Base-by-base conservation (phyloP, 1,140 invertebrate genomes). In the Saccostrea echinata region DNA sequence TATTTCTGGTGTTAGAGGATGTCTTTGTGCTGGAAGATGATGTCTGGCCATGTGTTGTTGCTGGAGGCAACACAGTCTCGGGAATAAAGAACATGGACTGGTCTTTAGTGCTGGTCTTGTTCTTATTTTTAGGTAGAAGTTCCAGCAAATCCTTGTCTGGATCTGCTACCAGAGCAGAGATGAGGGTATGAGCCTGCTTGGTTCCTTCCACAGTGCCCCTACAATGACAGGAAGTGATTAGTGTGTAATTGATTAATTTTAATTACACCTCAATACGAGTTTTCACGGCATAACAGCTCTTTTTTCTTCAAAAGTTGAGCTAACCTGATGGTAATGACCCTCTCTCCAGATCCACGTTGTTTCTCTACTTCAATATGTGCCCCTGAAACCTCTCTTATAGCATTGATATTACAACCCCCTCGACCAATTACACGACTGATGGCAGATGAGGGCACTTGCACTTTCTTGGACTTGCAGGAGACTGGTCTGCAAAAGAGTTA, bases 311-410 rank as follows among this genome's bases (percentile, higher is more conserved):
- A 3, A 21, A 61, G 55, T n/a, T 61, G 18, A 33, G 95, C 96
- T 96, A 94, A 97, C 97, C 98, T 98, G 91, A 99, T 99, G 18
- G 98, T 98, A 88, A 99, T 98, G 91, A 97, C 97, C 92, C 98
- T 96, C 95, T 99, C 98, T 51, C 97, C 97, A 95, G 98, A 97
- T 16, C 97, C 97, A 96, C 99, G 99, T 95, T 98, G 98, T 94
- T 99, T 99, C 94, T 99, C 98, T 1, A 99, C 98, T 95, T 99
- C 98, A 93, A 99, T 99, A 93, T 99, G 98, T 6, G 98, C 98
- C 84, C 98, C 98, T 21, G 98, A 99, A 33, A 98, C 97, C 88
- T 97, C 97, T 88, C 98, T 96, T 92, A 99, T 99, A 9, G 98
- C 97, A 96, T 99, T 99, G 91, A 99, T 99, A 95, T 99, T 99